Evolutionary conservation across 2,113 vertebrate genomes (phyloP), one percentile per base, ranked within the genome.

Genomic region (Pangasianodon hypophthalmus): DNA sequence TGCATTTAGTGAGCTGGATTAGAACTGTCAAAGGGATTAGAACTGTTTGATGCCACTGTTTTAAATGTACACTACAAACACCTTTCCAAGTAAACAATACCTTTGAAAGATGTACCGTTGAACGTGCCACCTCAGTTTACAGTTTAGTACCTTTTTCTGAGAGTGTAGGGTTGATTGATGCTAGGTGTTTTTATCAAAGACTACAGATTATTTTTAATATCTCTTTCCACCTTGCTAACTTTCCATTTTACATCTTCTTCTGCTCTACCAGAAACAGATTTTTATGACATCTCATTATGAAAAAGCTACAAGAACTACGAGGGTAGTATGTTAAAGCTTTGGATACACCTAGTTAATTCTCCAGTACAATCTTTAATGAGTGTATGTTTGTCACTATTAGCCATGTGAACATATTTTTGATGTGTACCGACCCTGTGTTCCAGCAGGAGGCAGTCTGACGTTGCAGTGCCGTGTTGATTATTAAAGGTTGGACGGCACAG

Each of bases 391-490:
- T 2, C 73, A 56, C 44, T 83, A 64, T 54, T 29, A 73, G 81
- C 50, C n/a, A 58, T 46, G 26, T 46, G 62, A 19, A 71, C 29
- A 80, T 60, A 67, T 67, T 80, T 88, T 73, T 90, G 1, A 71
- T n/a, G 18, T 87, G 84, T 84, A 87, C 16, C 46, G 60, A 67
- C 16, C 41, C 60, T 13, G 32, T 18, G 84, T 46, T 90, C 88
- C 93, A 92, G 83, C 81, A 93, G 93, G 91, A 89, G 92, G 91
- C 92, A 92, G 90, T 84, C 52, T 85, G 79, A 88, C 85, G 58
- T 87, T 90, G 85, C 82, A 84, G 67, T 87, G 67, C 48, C 48
- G 7, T 21, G 18, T 2, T 21, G 44, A 24, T 80, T 82, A 85
- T 64, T 37, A 46, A 81, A 69, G 21, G 58, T 32, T 64, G 48